These are phyloP conservation scores for Heliothis virescens DNA, from an alignment of 1,140 invertebrate genomes.

Conservation along the genomic window DNA sequence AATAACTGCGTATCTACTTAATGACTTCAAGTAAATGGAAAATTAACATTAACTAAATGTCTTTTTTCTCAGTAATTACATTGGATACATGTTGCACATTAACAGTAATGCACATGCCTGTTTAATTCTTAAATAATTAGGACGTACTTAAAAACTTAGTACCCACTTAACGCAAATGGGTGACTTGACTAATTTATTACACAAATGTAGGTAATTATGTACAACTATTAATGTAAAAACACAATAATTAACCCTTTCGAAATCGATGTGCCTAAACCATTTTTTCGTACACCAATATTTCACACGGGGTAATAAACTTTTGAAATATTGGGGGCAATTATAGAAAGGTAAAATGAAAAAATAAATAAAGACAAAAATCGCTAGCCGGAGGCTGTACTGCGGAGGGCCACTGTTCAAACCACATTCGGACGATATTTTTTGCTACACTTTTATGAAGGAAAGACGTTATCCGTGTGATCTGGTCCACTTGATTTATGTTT, in stretches of 20 bases:
- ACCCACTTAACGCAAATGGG: background rate
- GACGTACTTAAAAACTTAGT: background rate
- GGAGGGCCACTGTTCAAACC: slow-evolving; percentile 81
- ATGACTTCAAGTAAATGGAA: slow-evolving; percentile 44
- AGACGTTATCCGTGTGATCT: slow-evolving; percentile 74
- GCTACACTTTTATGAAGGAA: slow-evolving; percentile 69
- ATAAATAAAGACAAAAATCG: slow-evolving; percentile 72
- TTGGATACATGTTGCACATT: slow-evolving; percentile 5
- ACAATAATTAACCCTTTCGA: slow-evolving; percentile 23
- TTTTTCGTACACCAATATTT: slow-evolving; percentile 57
- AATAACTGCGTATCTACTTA: slow-evolving; percentile 34
- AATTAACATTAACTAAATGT: slow-evolving; percentile 41
- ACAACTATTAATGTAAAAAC: slow-evolving; percentile 26
- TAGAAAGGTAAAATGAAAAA: slow-evolving; percentile 68
- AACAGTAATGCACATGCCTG: slow-evolving; percentile 15
- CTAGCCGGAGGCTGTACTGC: slow-evolving; percentile 63
- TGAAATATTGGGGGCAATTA: slow-evolving; percentile 71
- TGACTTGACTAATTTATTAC: background rate
- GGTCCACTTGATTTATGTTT: slow-evolving; percentile 77
- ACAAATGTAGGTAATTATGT: slow-evolving; percentile 1
- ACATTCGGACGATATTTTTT: slow-evolving; percentile 71
- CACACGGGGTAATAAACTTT: slow-evolving; percentile 60
- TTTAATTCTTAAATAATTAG: slow-evolving; percentile 13
- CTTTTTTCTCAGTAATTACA: slow-evolving; percentile 40
- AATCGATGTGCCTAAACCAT: background rate